phyloP scores from a whole-genome alignment of 2,888 invertebrate species.

The Hoplodrina ambigua region DNA sequence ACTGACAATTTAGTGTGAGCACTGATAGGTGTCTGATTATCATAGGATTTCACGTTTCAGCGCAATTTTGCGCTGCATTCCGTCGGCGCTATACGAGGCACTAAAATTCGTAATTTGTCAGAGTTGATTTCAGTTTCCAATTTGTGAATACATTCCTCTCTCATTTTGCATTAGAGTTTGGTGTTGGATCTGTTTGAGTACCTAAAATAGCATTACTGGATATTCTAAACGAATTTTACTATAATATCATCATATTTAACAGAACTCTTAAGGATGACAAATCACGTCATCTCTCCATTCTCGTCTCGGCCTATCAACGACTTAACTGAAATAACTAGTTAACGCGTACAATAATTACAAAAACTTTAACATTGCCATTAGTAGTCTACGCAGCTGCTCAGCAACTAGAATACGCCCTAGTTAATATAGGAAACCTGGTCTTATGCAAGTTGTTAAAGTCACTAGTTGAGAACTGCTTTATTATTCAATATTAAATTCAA shows the following conservation, averaged over 20 bases:
- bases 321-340: conserved; percentile 12
- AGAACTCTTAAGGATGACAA: no score
- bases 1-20: conserved; percentile 13
- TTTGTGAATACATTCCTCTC: conserved; percentile 17
- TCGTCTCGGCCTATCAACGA: background rate
- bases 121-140: conserved; percentile 36
- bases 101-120: conserved; percentile 28
- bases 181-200: background rate
- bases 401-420: conserved; percentile 68
- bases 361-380: conserved; percentile 59
- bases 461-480: conserved; percentile 87
- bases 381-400: conserved; percentile 67
- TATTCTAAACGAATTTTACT: background rate
- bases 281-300: background rate
- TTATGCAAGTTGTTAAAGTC: conserved; percentile 86
- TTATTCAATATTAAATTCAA: conserved; percentile 89
- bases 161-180: conserved; percentile 21
- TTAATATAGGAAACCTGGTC: conserved; percentile 83
- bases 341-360: conserved; percentile 37
- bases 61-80: conserved; percentile 36
- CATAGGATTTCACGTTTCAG: conserved; percentile 34
- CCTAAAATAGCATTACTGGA: background rate
- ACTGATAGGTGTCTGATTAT: conserved; percentile 26
- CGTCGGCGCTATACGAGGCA: conserved; percentile 6
- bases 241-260: no score